Percentiles rank a stretch among this genome's conserved stretches.
Conservation (phyloP, 2,797 vertebrate genomes). For the Furcifer pardalis region DNA sequence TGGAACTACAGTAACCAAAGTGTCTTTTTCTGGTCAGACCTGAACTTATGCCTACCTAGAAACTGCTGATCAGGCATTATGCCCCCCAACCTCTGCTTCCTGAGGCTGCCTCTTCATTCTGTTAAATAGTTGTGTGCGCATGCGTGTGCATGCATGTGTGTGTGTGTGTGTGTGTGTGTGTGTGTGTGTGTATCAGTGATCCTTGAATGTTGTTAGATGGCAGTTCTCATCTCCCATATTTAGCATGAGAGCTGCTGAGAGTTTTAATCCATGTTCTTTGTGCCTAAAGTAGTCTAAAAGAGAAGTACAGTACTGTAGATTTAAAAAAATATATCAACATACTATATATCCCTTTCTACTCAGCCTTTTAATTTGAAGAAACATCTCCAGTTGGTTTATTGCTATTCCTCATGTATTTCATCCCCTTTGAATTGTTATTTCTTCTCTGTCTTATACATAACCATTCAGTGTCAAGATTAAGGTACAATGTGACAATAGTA, state of each 20-base stretch:
- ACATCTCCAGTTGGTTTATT: background rate
- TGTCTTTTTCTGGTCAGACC: no score
- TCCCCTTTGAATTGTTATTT: background rate
- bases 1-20: no score
- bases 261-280: background rate
- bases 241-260: background rate
- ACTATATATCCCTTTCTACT: background rate
- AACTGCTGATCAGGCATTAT: background rate
- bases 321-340: no score
- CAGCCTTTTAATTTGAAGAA: background rate
- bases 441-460: background rate
- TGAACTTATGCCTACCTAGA: no score
- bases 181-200: background rate
- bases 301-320: no score
- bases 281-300: background rate
- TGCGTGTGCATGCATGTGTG: no score
- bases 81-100: no score
- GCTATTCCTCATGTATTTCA: background rate
- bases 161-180: no score
- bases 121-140: no score
- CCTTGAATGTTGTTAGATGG: background rate
- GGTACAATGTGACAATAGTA: background rate
- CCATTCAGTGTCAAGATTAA: background rate
- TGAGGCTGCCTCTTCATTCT: no score
- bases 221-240: background rate